Base-by-base conservation (phyloP, 2,797 vertebrate genomes). In the Lateolabrax maculatus region DNA sequence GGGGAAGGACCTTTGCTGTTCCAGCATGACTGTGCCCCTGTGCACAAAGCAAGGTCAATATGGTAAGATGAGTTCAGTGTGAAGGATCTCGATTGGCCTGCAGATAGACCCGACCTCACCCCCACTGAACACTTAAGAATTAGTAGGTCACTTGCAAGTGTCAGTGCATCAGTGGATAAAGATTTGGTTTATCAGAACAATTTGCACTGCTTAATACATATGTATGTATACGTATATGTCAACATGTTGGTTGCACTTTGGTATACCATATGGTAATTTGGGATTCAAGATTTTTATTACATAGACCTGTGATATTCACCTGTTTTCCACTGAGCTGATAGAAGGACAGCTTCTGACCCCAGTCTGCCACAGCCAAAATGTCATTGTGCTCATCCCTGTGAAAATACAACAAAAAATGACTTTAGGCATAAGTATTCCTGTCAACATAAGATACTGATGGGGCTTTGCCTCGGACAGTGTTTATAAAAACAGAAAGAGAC, bases 251-350 rank as follows among this genome's bases (percentile, higher is more conserved):
- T 49, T 57, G 34, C 43, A 64, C 25, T 48, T 9, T 21, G 7
- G 36, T 9, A 31, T 18, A 56, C 10, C 9, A 16, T 53, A 13
- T 34, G 27, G 6, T 51, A 18, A 7, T 56, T 58, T 52, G 3
- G 15, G 29, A 41, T 23, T 48, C 5, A 46, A 21, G 9, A 27
- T 71, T 27, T 63, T 46, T n/a, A 25, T 63, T 31, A 11, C 8
- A 41, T 36, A 48, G 25, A 44, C 9, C 70, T 25, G 9, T 60
- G n/a, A 56, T 56, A 69, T 67, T 82, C 93, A 99, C 98, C 97
- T 99, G 98, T 81, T 99, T 99, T 81, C 98, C 98, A 92, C 98
- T 99, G 49, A 99, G 97, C 75, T 99, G 97, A 92, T 99, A 99
- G 91, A 99, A 99, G 68, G 98, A 99, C 89, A 99, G 95, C 79